Percentiles rank a stretch among this genome's conserved stretches.
These are phyloP conservation scores for Chrysomallon squamiferum DNA, from an alignment of 1,140 invertebrate genomes.

Conservation along the genomic window DNA sequence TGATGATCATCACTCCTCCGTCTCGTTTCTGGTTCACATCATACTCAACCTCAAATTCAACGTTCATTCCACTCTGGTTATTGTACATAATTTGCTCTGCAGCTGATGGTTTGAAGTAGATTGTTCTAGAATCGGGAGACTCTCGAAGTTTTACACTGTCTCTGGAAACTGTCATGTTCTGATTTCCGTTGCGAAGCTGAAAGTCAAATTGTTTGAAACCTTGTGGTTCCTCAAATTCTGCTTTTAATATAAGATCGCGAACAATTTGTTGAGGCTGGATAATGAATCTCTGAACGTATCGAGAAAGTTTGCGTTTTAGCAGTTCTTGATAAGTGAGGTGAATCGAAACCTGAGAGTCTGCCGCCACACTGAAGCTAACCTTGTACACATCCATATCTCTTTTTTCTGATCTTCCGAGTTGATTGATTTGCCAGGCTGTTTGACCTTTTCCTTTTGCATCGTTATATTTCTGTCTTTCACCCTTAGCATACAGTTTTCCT, in stretches of 20 bases:
- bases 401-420: too few species aligned
- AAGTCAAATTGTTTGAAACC: background rate
- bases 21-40: constrained; percentile 18
- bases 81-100: constrained; percentile 2
- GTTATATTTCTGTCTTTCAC: too few species aligned
- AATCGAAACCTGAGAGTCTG: background rate
- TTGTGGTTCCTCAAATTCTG: background rate
- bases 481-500: too few species aligned
- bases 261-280: constrained; percentile 22
- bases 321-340: constrained; percentile 12
- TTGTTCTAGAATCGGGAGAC: background rate
- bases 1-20: constrained; percentile 63
- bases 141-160: background rate
- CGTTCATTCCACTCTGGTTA: constrained; percentile 15
- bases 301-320: constrained; percentile 3
- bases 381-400: background rate
- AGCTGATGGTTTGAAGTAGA: constrained; percentile 19
- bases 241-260: background rate
- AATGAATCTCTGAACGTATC: constrained; percentile 13
- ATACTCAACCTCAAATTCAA: constrained; percentile 30
- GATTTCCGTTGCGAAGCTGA: background rate
- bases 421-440: too few species aligned
- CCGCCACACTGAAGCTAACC: constrained; percentile 3
- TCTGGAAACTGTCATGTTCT: background rate
- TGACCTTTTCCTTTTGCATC: too few species aligned